Conservation (phyloP, 2,888 invertebrate species). For the Neocrepidodera transversa region DNA sequence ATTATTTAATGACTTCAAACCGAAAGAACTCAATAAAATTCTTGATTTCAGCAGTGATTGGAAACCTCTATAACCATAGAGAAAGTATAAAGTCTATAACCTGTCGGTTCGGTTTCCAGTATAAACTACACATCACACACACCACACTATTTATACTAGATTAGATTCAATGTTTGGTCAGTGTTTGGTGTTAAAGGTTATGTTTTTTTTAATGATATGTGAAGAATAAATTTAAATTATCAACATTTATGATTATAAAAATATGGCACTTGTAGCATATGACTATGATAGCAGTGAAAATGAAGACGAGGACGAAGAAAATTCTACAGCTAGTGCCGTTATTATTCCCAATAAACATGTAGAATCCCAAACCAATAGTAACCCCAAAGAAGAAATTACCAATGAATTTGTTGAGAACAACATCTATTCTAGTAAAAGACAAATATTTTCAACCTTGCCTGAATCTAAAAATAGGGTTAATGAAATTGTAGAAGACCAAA, state of each 20-base stretch:
- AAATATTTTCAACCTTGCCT: conserved; percentile 46
- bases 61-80: too few relatives aligned
- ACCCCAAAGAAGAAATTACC: not conserved
- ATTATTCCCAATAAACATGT: conserved; percentile 12
- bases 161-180: too few relatives aligned
- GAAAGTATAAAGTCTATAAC: too few relatives aligned
- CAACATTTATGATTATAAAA: not conserved
- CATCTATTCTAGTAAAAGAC: conserved; percentile 8
- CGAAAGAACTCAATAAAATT: too few relatives aligned
- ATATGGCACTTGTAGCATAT: conserved; percentile 52
- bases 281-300: conserved; percentile 48
- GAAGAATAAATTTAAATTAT: too few relatives aligned
- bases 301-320: conserved; percentile 43
- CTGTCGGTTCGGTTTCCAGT: too few relatives aligned
- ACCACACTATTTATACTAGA: too few relatives aligned
- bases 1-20: too few relatives aligned
- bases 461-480: conserved; percentile 39
- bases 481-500: conserved; percentile 40
- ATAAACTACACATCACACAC: too few relatives aligned
- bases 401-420: not conserved
- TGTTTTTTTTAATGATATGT: too few relatives aligned
- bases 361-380: not conserved
- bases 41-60: too few relatives aligned
- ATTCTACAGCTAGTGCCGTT: conserved; percentile 8
- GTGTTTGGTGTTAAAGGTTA: too few relatives aligned